These are phyloP conservation scores for Archips xylosteana DNA, from an alignment of 2,888 invertebrate genomes.

Conservation along the genomic window DNA sequence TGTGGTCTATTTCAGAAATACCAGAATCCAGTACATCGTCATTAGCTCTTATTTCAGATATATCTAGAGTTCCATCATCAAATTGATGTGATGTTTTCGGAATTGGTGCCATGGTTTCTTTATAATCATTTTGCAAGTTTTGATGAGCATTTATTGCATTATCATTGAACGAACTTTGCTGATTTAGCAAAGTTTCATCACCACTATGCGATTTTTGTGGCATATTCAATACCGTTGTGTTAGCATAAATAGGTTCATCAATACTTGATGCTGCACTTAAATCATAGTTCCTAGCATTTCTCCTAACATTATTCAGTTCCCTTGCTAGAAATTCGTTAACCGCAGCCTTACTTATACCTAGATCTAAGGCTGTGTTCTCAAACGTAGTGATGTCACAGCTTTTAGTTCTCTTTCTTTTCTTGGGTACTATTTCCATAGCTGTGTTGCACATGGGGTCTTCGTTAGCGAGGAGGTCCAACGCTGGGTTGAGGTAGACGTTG, in stretches of 20 bases:
- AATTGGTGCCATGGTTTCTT: constrained; percentile 30
- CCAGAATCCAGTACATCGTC: constrained; percentile 63
- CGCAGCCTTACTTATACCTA: constrained; percentile 69
- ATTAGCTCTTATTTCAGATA: constrained; percentile 37
- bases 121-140: constrained; percentile 17
- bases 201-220: background rate
- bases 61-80: constrained; percentile 22
- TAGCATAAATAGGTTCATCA: constrained; percentile 67
- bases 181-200: constrained; percentile 16
- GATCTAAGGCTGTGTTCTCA: constrained; percentile 76
- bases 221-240: constrained; percentile 52
- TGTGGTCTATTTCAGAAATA: constrained; percentile 69
- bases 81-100: constrained; percentile 16
- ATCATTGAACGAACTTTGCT: background rate
- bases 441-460: constrained; percentile 82
- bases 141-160: background rate
- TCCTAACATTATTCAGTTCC: constrained; percentile 77
- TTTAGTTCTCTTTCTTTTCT: constrained; percentile 72
- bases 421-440: constrained; percentile 79
- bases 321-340: constrained; percentile 71
- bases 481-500: constrained; percentile 78
- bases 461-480: constrained; percentile 74
- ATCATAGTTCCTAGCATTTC: constrained; percentile 50
- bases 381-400: constrained; percentile 73
- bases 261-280: constrained; percentile 23